Conservation (phyloP, 2,888 invertebrate species). For the Drosophila hamatofila region DNA sequence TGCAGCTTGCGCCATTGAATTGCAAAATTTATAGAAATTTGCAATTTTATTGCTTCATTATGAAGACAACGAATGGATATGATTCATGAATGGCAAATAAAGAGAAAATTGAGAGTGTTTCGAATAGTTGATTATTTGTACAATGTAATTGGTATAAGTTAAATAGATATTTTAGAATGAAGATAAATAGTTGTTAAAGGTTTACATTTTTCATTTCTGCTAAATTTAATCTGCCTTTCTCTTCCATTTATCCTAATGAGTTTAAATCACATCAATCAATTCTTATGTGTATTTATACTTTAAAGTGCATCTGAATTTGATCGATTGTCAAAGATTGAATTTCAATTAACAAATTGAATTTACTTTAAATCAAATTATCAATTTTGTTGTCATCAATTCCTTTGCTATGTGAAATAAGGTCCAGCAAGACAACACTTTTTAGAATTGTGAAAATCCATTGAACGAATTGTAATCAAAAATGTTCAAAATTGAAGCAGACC, state of each 20-base stretch:
- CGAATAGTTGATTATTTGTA: neutral
- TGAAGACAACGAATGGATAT: neutral
- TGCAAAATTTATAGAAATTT: conserved; percentile 31
- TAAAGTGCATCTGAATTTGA: neutral
- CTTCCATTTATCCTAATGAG: neutral
- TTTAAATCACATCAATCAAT: neutral
- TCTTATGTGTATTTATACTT: neutral
- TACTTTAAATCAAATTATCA: too few species aligned
- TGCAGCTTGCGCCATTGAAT: conserved; percentile 16
- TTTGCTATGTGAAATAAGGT: neutral
- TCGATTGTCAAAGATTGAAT: neutral
- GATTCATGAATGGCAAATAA: conserved; percentile 11
- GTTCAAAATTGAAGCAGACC: neutral
- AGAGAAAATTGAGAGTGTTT: neutral
- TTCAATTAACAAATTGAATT: neutral
- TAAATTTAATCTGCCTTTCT: too few species aligned
- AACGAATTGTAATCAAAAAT: neutral
- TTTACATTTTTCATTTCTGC: too few species aligned
- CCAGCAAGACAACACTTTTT: neutral
- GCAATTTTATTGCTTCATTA: conserved; percentile 44
- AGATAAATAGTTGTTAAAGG: neutral
- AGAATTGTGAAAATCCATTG: neutral
- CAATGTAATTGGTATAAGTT: neutral
- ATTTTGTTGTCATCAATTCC: neutral
- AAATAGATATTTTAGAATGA: neutral